phyloP scores from a whole-genome alignment of 2,888 invertebrate genomes.

The Eugnorisma glareosa region DNA sequence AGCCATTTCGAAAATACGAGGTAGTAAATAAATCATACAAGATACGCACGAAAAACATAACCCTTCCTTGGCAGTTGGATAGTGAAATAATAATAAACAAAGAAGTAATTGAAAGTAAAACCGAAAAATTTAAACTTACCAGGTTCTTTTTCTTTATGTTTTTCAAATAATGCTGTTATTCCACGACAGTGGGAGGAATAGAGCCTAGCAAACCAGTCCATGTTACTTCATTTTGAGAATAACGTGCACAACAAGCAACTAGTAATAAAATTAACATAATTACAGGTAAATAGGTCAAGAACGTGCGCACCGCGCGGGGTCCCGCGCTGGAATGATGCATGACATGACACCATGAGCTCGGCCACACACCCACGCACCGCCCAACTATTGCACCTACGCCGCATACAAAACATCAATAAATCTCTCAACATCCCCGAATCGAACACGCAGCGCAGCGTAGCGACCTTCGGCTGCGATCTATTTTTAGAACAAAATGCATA shows the following conservation, averaged over 20 bases:
- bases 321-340: not conserved
- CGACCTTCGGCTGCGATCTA: conserved; percentile 69
- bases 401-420: conserved; percentile 41
- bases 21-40: no score
- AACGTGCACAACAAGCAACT: not conserved
- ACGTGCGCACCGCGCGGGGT: not conserved
- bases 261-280: not conserved
- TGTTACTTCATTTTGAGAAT: not conserved
- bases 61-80: no score
- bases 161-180: not conserved
- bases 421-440: conserved; percentile 40
- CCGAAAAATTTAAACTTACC: not conserved
- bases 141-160: not conserved
- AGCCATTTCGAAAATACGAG: no score
- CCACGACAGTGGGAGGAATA: not conserved
- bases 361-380: not conserved
- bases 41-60: no score
- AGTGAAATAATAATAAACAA: not conserved
- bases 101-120: not conserved
- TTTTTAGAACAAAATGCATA: conserved; percentile 49
- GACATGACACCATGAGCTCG: not conserved
- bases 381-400: conserved; percentile 8
- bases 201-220: conserved; percentile 14
- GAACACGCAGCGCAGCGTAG: conserved; percentile 72
- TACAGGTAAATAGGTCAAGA: conserved; percentile 17